Evolutionary conservation across 1,140 invertebrate genomes (phyloP), one percentile per base, ranked within the genome.

Genomic region (Calycopis cecrops): DNA sequence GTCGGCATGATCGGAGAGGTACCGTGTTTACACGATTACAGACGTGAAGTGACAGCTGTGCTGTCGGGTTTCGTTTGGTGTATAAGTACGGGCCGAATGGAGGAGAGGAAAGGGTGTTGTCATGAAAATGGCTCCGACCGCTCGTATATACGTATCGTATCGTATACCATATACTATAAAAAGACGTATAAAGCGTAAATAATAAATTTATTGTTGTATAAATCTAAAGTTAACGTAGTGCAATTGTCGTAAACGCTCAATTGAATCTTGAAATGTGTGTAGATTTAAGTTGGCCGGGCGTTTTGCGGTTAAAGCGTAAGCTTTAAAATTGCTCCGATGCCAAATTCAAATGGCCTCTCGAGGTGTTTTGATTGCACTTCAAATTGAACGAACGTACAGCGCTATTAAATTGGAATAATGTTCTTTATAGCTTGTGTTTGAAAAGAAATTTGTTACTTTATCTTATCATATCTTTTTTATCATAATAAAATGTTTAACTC

Each of bases 341-440:
- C 40, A 44, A 44, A 44, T 44, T 17, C 40, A 44, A 44, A 44
- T 44, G 40, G 40, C 16, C 40, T 44, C 40, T 44, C 40, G 40
- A 44, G 40, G 40, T 44, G 40, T 44, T 44, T 44, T 44, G 40
- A 44, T 44, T 44, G 40, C 40, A 16, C 40, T 44, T 44, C n/a
- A 44, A 44, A 44, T 44, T 16, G 40, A 16, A 44, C 40, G 16
- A 44, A 44, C 16, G 3, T 44, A 44, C 40, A 44, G 40, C 40
- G 40, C 16, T 44, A 12, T 44, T 14, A 12, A 44, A 44, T 44
- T 44, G 12, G 40, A 44, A 9, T 44, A 44, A 44, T 44, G 14
- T 7, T 16, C 9, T 16, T 17, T 16, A 6, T 16, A 40, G 14
- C 38, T 6, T 12, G 12, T 0, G 11, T 12, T 40, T 14, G 7